Base-by-base conservation (phyloP, 2,797 vertebrate genomes). In the Leptatherina wallacei region DNA sequence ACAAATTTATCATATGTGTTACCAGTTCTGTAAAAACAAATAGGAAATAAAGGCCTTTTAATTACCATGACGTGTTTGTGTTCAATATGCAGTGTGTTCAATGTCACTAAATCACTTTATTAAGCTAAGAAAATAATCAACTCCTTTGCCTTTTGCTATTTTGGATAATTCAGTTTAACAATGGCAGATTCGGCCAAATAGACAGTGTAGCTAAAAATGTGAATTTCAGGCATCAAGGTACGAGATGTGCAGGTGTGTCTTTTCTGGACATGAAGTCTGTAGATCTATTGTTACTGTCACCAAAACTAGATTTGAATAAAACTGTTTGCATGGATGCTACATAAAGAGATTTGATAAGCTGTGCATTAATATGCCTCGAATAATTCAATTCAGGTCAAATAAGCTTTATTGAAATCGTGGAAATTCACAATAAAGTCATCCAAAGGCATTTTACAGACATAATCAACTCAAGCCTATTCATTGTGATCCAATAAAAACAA, bases 31-130 rank as follows among this genome's bases (percentile, higher is more conserved):
- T 95, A 94, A 92, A 93, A 93, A 91, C 87, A 88, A 94, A 93
- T 93, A 94, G 93, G 91, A 95, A 95, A 95, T 94, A 95, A 95
- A 95, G 93, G 92, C 92, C 93, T 95, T 95, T 95, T 95, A 95
- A 94, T 86, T 92, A 95, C 89, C 90, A 89, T 75, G 86, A 86
- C 61, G 85, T 71, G 73, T 85, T 78, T 74, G 89, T 90, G 67
- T 88, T 81, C 76, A 27, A 74, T 88, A 63, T 72, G 29, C 67
- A 47, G 2, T 59, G 4, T 49, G 8, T 33, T 65, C 51, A 35
- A 75, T 18, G 27, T 77, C 59, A 82, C 73, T 33, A 73, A 72
- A 47, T 47, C 27, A 20, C 38, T 90, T 92, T 81, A 91, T 85
- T 85, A 63, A 74, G 70, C 65, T 78, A 82, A 67, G 75, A 81